A percentile compares a stretch with the other conserved stretches of the same genome.
Conservation (phyloP, 2,888 invertebrate species). For the Xanthia togata region DNA sequence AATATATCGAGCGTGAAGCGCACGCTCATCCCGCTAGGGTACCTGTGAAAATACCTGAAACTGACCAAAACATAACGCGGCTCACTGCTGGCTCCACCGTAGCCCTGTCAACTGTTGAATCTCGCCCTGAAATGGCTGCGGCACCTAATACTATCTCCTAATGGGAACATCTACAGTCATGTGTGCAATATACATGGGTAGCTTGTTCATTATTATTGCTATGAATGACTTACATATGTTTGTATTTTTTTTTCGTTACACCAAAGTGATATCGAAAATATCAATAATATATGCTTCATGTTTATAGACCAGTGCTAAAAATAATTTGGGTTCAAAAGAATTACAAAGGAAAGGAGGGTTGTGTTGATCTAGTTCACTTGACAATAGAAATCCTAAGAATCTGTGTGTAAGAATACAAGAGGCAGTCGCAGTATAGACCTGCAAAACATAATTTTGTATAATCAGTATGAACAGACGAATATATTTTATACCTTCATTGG, state of each 20-base stretch:
- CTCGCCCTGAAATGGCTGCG: slow-evolving; percentile 88
- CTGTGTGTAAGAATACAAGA: slow-evolving; percentile 68
- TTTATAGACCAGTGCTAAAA: slow-evolving; percentile 62
- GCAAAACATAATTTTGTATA: slow-evolving; percentile 86
- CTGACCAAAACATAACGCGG: slow-evolving; percentile 87
- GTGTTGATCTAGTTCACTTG: slow-evolving; percentile 58
- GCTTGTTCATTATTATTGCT: slow-evolving; percentile 61
- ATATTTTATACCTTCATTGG: slow-evolving; percentile 53
- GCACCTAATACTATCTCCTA: slow-evolving; percentile 80
- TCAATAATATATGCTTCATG: slow-evolving; percentile 62
- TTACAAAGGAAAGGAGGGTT: slow-evolving; percentile 61
- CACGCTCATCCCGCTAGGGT: slow-evolving; percentile 86
- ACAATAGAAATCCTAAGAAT: slow-evolving; percentile 64
- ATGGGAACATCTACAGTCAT: slow-evolving; percentile 78
- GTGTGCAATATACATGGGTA: slow-evolving; percentile 56
- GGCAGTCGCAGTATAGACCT: slow-evolving; percentile 85
- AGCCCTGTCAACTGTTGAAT: slow-evolving; percentile 91
- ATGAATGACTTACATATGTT: slow-evolving; percentile 66
- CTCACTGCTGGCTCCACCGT: slow-evolving; percentile 87
- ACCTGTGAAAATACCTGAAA: slow-evolving; percentile 90
- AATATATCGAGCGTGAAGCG: slow-evolving; percentile 83
- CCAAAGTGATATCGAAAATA: slow-evolving; percentile 60
- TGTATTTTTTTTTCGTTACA: slow-evolving; percentile 50
- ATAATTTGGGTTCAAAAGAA: slow-evolving; percentile 51
- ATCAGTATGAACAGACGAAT: slow-evolving; percentile 68